Percentiles rank a stretch among this genome's conserved stretches.
These are phyloP conservation scores for Liparis tanakae DNA, from an alignment of 2,797 vertebrate genomes.

Conservation along the genomic window DNA sequence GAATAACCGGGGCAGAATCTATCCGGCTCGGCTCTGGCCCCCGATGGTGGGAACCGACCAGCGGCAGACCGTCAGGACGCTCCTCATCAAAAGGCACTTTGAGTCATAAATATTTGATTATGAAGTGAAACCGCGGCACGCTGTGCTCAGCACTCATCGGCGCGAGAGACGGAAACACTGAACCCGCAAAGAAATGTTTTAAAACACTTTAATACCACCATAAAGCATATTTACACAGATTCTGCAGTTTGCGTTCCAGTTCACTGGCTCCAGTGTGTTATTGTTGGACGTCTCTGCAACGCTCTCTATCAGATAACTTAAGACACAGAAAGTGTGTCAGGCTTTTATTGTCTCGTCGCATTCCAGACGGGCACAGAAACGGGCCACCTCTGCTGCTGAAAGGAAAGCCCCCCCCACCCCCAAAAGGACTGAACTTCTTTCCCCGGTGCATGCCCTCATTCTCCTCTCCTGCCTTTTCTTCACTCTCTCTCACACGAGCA, in stretches of 20 bases:
- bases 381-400: too few species aligned
- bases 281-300: constrained; percentile 1
- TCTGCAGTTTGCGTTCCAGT: neutral
- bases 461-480: constrained; percentile 25
- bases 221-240: neutral
- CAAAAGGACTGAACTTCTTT: constrained; percentile 50
- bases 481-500: constrained; percentile 1
- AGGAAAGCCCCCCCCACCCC: too few species aligned
- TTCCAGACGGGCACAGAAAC: constrained; percentile 57
- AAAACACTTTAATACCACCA: neutral
- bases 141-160: constrained; percentile 17
- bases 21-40: neutral
- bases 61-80: constrained; percentile 5
- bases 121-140: constrained; percentile 48
- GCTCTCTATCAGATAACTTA: constrained; percentile 42
- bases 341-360: constrained; percentile 67
- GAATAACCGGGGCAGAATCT: neutral
- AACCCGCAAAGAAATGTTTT: constrained; percentile 17
- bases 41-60: constrained; percentile 15
- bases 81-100: constrained; percentile 49
- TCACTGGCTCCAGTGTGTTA: neutral
- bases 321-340: constrained; percentile 71
- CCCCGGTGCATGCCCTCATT: constrained; percentile 34
- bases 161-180: constrained; percentile 4
- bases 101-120: constrained; percentile 70